Conservation (phyloP, 1,140 invertebrate genomes). For the Argopecten irradians region DNA sequence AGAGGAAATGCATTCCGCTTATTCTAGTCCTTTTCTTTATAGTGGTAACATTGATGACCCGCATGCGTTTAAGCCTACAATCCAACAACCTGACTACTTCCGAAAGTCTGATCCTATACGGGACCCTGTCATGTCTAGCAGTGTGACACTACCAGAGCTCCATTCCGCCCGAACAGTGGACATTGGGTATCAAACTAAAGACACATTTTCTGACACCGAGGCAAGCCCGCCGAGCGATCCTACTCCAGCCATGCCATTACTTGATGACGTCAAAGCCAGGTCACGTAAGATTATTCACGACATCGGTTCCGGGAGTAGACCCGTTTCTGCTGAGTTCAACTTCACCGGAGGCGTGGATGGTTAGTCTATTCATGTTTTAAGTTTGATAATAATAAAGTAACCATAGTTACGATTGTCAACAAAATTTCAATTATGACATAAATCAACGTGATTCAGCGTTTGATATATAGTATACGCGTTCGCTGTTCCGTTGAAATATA, state of each 20-base stretch:
- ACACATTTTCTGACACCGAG: conserved; percentile 64
- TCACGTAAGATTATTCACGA: conserved; percentile 82
- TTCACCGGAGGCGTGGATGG: conserved; percentile 67
- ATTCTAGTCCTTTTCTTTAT: conserved; percentile 60
- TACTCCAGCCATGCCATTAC: conserved; percentile 82
- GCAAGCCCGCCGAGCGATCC: conserved; percentile 66
- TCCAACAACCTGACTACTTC: conserved; percentile 50
- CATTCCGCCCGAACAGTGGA: conserved; percentile 58
- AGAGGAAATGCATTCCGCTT: conserved; percentile 54
- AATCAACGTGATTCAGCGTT: too few relatives aligned
- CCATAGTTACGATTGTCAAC: not conserved
- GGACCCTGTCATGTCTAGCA: conserved; percentile 64
- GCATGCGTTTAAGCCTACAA: conserved; percentile 30
- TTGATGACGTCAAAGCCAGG: conserved; percentile 82
- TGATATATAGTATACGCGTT: too few relatives aligned
- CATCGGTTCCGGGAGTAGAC: conserved; percentile 79
- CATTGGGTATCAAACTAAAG: conserved; percentile 49
- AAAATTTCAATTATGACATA: not conserved
- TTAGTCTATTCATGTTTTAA: conserved; percentile 46
- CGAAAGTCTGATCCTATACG: conserved; percentile 44
- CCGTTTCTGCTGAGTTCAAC: conserved; percentile 76
- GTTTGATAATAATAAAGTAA: not conserved
- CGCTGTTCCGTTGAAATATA: not conserved
- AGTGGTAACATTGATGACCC: conserved; percentile 53
- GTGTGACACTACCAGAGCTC: conserved; percentile 70